Evolutionary conservation across 2,113 vertebrate genomes (phyloP), one percentile per base, ranked within the genome.

Genomic region (Tychaedon coryphoeus): DNA sequence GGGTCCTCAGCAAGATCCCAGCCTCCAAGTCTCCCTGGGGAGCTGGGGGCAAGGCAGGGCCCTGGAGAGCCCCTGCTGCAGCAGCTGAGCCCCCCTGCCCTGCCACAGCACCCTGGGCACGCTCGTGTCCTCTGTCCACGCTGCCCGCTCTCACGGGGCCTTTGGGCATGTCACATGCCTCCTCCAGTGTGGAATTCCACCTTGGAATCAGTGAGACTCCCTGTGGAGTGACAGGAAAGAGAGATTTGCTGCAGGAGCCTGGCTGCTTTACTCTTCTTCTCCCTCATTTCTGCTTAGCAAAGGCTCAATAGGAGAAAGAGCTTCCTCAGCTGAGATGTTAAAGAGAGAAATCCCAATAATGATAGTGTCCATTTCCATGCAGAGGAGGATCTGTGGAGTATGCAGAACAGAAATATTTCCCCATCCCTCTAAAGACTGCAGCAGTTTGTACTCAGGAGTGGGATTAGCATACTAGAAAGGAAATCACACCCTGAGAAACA

Each of bases 351-450:
- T 78, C 81, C 50, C 85, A 66, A 26, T 96, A 96, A 97, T 72
- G 80, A 87, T 88, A 94, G 95, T 79, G 54, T 97, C 96, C 48
- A 2, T 97, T 97, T 97, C 97, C 91, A 66, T 78, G 89, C 90
- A 96, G 85, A 94, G 94, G 96, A 87, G 90, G 95, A 97, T 97
- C 96, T 97, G 95, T 93, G 91, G 92, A 94, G 71, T 92, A 75
- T 58, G 91, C 87, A 94, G 91, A 96, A 97, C 86, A 96, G 90
- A 95, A 89, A 94, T 94, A 96, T 91, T 96, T 97, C 91, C 88
- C 79, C 62, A 65, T 92, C 61, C 70, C 85, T 96, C 69, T 83
- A 40, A 90, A 96, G 45, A 57, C 81, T 87, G 93, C 95, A 95
- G 95, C 86, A 96, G 74, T 95, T 96, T 92, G 66, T 95, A 80